phyloP scores from a whole-genome alignment of 2,113 vertebrate genomes.

The Scolopax mira region DNA sequence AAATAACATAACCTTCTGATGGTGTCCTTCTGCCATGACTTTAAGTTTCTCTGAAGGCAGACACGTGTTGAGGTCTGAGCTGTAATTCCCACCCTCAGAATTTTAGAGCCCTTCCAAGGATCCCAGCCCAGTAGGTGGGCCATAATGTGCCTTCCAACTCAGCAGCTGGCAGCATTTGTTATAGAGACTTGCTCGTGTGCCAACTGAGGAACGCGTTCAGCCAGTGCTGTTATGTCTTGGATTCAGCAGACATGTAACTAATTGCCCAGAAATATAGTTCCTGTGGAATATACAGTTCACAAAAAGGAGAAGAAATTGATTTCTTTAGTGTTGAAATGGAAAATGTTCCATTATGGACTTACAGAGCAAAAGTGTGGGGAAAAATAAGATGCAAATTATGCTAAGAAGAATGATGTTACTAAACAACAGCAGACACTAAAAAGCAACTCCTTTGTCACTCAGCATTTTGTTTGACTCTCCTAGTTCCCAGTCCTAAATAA shows the following conservation, averaged over 20 bases:
- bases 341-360: not conserved
- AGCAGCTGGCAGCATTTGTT: not conserved
- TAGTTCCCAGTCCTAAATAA: not conserved
- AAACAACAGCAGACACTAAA: not conserved
- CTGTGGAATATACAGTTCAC: not conserved
- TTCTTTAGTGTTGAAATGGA: not conserved
- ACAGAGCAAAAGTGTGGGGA: not conserved
- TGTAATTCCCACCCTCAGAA: not conserved
- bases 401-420: not conserved
- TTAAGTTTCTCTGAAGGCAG: not conserved
- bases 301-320: not conserved
- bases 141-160: not conserved
- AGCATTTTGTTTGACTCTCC: not conserved
- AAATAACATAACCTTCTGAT: not conserved
- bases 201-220: not conserved
- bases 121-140: not conserved
- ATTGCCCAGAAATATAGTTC: not conserved
- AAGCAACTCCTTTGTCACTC: not conserved
- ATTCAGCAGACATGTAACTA: not conserved
- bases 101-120: not conserved
- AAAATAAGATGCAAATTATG: not conserved
- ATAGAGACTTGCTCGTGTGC: not conserved
- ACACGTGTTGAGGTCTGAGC: not conserved
- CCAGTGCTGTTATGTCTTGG: not conserved
- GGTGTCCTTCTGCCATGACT: not conserved